Percentiles rank a stretch among this genome's conserved stretches.
phyloP scores from a whole-genome alignment of 2,113 vertebrate genomes.

The Mormoops blainvillei region DNA sequence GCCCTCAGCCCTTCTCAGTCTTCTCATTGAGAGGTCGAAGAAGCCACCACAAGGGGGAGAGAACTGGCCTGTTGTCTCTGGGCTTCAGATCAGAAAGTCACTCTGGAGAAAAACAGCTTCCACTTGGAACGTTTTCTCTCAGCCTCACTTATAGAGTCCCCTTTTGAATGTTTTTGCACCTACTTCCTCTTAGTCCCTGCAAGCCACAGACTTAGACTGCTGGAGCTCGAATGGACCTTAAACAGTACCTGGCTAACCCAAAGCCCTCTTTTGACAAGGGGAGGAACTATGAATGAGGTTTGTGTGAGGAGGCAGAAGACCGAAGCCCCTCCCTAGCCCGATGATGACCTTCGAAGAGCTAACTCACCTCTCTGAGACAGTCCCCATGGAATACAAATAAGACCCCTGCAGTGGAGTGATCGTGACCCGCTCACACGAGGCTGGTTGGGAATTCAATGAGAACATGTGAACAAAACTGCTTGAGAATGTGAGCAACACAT shows the following conservation, averaged over 20 bases:
- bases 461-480: background rate
- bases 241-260: background rate
- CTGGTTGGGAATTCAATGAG: background rate
- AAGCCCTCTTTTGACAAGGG: background rate
- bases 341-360: background rate
- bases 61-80: background rate
- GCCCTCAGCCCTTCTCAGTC: background rate
- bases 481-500: background rate
- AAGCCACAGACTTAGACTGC: background rate
- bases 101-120: background rate
- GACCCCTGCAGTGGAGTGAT: background rate
- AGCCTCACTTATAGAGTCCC: background rate
- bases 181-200: background rate
- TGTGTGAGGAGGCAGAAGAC: background rate
- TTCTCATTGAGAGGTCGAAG: background rate
- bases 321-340: fast-evolving
- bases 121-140: background rate
- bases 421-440: background rate
- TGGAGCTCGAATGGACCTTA: background rate
- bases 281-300: background rate
- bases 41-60: background rate
- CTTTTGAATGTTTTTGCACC: background rate
- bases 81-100: background rate
- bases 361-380: background rate
- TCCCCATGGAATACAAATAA: background rate